A percentile compares a stretch with the other conserved stretches of the same genome.
phyloP scores from a whole-genome alignment of 2,113 vertebrate species.

The Myiopsitta monachus region DNA sequence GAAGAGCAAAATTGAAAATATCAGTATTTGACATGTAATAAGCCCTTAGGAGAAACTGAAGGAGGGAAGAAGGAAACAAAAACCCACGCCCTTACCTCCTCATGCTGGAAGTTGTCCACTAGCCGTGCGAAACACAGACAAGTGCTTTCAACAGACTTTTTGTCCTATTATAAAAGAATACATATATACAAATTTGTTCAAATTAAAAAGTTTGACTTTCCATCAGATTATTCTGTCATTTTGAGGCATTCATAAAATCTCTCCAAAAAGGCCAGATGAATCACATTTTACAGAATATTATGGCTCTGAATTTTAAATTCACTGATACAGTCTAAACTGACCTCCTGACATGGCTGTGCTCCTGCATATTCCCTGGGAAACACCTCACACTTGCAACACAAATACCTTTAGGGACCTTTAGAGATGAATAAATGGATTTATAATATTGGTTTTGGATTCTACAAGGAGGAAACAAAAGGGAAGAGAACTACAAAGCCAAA shows the following conservation, averaged over 20 bases:
- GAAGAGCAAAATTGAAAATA: not conserved
- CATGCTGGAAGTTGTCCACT: conserved; percentile 98
- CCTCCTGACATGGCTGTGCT: not conserved
- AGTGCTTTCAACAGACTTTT: conserved; percentile 99
- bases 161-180: conserved; percentile 81
- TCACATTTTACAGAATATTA: not conserved
- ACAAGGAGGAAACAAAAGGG: not conserved
- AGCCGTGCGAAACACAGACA: conserved; percentile 98
- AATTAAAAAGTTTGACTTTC: not conserved
- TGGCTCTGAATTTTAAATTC: not conserved
- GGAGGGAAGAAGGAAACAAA: not conserved
- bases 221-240: not conserved
- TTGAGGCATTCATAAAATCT: not conserved
- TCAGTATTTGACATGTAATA: not conserved
- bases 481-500: not conserved
- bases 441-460: not conserved
- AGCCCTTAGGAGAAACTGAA: not conserved
- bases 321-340: not conserved
- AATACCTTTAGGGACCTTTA: not conserved
- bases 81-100: conserved; percentile 81
- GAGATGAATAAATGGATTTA: not conserved
- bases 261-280: not conserved
- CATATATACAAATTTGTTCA: not conserved
- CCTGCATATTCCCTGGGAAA: not conserved
- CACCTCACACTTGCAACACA: not conserved